Evolutionary conservation across 2,113 vertebrate genomes (phyloP).

Genomic region (Tringa solitaria): DNA sequence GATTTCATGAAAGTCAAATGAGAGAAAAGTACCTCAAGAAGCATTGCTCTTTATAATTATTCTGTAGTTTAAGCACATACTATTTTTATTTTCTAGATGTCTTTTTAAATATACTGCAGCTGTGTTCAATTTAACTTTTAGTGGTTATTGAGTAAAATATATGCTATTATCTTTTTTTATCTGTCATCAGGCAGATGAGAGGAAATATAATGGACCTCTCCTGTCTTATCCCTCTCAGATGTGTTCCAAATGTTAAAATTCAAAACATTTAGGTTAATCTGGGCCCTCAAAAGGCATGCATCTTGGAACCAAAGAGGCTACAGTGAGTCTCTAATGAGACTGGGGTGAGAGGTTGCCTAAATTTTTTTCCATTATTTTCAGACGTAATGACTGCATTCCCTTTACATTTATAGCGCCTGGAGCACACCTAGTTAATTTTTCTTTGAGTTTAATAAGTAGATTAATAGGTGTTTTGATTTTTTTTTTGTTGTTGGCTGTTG

Average conservation of each 20-base stretch:
- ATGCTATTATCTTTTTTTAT: not conserved
- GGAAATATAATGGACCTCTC: not conserved
- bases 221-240: not conserved
- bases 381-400: not conserved
- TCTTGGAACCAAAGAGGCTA: not conserved
- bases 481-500: not conserved
- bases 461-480: not conserved
- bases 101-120: not conserved
- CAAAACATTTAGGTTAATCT: not conserved
- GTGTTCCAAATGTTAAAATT: not conserved
- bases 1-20: not conserved
- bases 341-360: not conserved
- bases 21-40: not conserved
- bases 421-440: not conserved
- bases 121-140: not conserved
- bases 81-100: not conserved
- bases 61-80: not conserved
- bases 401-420: not conserved
- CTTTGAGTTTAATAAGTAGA: not conserved
- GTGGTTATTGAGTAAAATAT: not conserved
- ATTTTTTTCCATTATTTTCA: not conserved
- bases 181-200: not conserved
- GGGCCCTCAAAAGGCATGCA: not conserved
- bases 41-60: not conserved
- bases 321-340: not conserved